Conservation (phyloP, 2,888 invertebrate species). For the Drosophila neutralis region DNA sequence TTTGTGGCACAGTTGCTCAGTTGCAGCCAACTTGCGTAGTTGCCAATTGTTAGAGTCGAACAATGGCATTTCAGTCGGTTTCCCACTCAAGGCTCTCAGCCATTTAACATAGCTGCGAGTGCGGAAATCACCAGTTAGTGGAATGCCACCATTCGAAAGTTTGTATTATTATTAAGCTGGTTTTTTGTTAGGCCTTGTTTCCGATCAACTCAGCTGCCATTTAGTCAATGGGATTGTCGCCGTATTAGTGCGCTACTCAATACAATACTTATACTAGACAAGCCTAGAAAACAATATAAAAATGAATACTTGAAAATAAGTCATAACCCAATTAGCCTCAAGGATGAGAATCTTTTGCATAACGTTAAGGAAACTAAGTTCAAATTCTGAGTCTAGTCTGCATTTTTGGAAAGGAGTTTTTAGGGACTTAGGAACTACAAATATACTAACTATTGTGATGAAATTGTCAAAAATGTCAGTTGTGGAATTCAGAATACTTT, state of each 20-base stretch:
- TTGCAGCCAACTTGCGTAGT: conserved; percentile 15
- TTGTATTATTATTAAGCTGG: conserved; percentile 41
- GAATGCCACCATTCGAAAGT: conserved; percentile 54
- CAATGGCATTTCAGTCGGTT: conserved; percentile 63
- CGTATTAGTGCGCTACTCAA: not conserved
- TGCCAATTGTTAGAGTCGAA: conserved; percentile 47
- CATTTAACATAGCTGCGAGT: conserved; percentile 49
- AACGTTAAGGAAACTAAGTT: not conserved
- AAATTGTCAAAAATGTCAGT: not conserved
- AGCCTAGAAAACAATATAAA: not conserved
- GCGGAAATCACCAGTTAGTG: conserved; percentile 60
- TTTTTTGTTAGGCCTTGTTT: conserved; percentile 6
- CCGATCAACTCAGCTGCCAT: not conserved
- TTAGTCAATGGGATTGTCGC: not conserved
- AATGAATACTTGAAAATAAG: not conserved
- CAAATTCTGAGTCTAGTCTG: not conserved
- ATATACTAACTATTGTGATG: not conserved
- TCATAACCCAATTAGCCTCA: not conserved
- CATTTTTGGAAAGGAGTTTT: not conserved
- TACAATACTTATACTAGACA: not conserved
- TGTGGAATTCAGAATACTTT: not conserved
- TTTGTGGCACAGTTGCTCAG: conserved; percentile 35
- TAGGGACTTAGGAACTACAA: not conserved
- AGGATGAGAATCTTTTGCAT: not conserved
- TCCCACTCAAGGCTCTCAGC: conserved; percentile 41